phyloP scores from a whole-genome alignment of 2,797 vertebrate genomes.

The Hoplostethus mediterraneus region DNA sequence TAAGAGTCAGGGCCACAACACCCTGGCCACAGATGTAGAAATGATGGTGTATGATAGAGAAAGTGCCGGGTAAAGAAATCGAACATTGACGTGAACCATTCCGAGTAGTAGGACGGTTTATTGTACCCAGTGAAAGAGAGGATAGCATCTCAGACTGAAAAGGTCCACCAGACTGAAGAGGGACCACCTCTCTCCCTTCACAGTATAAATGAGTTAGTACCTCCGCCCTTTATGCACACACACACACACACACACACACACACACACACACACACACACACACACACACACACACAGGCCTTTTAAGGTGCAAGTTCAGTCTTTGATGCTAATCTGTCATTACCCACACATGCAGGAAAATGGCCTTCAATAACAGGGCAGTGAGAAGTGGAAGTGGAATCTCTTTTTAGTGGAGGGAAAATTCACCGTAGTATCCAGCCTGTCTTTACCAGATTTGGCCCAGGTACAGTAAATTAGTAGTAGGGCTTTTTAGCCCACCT shows the following conservation, averaged over 20 bases:
- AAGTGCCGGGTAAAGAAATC: too few relatives aligned
- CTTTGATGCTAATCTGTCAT: constrained; percentile 26
- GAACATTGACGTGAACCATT: too few relatives aligned
- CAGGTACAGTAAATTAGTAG: too few relatives aligned
- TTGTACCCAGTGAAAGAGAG: too few relatives aligned
- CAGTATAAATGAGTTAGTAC: constrained; percentile 1
- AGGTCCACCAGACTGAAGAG: too few relatives aligned
- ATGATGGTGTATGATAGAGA: too few relatives aligned
- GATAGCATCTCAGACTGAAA: neutral
- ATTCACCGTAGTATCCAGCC: neutral
- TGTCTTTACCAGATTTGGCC: too few relatives aligned
- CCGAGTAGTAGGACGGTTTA: too few relatives aligned
- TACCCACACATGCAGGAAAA: neutral
- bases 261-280: too few relatives aligned
- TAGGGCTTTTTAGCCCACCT: too few relatives aligned
- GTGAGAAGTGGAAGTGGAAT: neutral
- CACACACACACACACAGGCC: neutral
- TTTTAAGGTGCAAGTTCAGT: constrained; percentile 1
- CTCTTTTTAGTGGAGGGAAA: neutral
- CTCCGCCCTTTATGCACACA: constrained; percentile 6
- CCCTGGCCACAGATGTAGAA: too few relatives aligned
- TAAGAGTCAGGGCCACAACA: too few relatives aligned
- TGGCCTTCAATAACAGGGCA: constrained; percentile 10
- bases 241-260: constrained; percentile 5
- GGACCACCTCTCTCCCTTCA: neutral